These are phyloP conservation scores for Neodiprion virginianus DNA, from an alignment of 1,140 invertebrate species.

Conservation along the genomic window DNA sequence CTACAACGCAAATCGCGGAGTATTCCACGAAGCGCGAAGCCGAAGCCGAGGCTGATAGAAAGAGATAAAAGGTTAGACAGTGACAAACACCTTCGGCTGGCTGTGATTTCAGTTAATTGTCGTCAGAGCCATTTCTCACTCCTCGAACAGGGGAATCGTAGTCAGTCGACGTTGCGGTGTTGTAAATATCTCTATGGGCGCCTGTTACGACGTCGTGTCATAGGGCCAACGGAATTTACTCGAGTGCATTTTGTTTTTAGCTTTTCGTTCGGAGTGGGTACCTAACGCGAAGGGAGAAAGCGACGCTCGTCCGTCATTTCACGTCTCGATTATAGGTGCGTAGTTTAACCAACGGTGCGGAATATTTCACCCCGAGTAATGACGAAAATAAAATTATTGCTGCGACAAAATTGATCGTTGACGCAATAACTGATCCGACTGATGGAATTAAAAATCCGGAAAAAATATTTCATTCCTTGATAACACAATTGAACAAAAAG, in stretches of 20 bases:
- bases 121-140: slow-evolving; percentile 48
- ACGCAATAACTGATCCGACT: too few species aligned
- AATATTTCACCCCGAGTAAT: too few species aligned
- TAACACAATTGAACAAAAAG: too few species aligned
- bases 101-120: slow-evolving; percentile 54
- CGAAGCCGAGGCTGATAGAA: background rate
- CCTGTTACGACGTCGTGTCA: slow-evolving; percentile 1
- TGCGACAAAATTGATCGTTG: too few species aligned
- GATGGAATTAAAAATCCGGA: too few species aligned
- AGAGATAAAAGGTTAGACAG: slow-evolving; percentile 32
- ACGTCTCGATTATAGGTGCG: background rate
- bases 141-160: slow-evolving; percentile 15
- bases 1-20: background rate
- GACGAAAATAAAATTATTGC: too few species aligned
- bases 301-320: background rate
- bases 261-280: background rate
- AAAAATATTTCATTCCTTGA: too few species aligned
- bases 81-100: slow-evolving; percentile 46
- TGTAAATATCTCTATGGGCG: slow-evolving; percentile 3
- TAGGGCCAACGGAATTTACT: background rate
- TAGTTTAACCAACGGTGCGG: too few species aligned
- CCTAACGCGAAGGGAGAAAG: background rate
- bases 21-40: slow-evolving; percentile 17
- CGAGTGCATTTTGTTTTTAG: background rate
- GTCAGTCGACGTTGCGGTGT: slow-evolving; percentile 1